phyloP scores from a whole-genome alignment of 2,113 vertebrate species.

The Odobenus rosmarus region DNA sequence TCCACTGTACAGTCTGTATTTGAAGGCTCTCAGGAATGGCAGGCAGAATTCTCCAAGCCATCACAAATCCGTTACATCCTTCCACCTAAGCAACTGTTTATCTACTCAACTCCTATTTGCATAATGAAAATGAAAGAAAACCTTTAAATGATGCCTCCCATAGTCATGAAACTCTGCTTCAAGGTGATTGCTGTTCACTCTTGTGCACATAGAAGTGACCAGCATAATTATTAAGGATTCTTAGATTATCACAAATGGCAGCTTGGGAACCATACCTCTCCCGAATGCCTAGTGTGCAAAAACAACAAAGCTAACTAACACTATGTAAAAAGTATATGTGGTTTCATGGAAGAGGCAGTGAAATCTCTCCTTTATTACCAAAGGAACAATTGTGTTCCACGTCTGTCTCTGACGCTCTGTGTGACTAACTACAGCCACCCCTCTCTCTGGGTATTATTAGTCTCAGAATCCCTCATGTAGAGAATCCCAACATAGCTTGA shows the following conservation, averaged over 20 bases:
- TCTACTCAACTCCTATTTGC: background rate
- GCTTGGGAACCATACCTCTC: background rate
- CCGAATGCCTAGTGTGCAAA: background rate
- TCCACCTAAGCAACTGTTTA: background rate
- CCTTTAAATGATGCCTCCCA: background rate
- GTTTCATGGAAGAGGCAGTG: background rate
- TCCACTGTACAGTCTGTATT: accelerated
- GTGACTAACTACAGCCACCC: too few species aligned
- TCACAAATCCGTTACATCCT: background rate
- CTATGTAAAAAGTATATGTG: background rate
- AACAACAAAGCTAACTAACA: background rate
- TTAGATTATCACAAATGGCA: background rate
- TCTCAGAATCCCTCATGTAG: background rate
- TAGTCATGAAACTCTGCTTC: background rate
- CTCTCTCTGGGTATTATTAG: too few species aligned
- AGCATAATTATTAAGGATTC: background rate
- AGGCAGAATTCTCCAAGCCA: background rate
- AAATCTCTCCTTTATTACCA: background rate
- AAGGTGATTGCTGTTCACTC: background rate
- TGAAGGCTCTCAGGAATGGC: background rate
- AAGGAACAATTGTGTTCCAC: background rate
- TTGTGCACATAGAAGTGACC: background rate
- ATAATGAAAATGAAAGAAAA: background rate
- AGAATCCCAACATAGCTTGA: background rate
- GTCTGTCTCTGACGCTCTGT: background rate